Conservation (phyloP, 2,113 vertebrate genomes). For the Lamprotornis superbus region DNA sequence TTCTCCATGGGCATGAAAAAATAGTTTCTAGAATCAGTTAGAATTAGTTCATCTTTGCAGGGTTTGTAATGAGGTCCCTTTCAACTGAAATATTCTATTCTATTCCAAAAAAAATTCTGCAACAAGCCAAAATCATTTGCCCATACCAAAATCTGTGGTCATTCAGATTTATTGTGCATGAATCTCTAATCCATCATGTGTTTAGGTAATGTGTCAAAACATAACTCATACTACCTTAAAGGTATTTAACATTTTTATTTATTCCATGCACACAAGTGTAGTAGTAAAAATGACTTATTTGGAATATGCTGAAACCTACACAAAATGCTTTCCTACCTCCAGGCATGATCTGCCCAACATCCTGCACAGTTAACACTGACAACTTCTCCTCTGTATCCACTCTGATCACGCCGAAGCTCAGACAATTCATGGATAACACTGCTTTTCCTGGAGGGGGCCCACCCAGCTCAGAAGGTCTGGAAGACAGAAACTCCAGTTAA, state of each 20-base stretch:
- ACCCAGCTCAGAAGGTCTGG: slow-evolving; percentile 88
- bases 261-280: neutral
- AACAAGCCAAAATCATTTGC: neutral
- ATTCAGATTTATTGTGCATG: neutral
- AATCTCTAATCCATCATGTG: neutral
- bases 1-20: neutral
- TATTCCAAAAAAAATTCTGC: neutral
- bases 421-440: slow-evolving; percentile 90
- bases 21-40: neutral
- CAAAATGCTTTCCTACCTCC: slow-evolving; percentile 78
- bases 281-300: neutral
- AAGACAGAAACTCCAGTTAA: slow-evolving; percentile 19
- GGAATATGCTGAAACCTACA: neutral
- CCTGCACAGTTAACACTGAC: slow-evolving; percentile 93
- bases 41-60: too few species aligned
- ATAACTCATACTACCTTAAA: neutral
- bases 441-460: slow-evolving; percentile 91
- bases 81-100: neutral
- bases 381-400: slow-evolving; percentile 95
- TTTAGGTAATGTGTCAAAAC: neutral
- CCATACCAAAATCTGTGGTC: neutral
- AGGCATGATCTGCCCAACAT: slow-evolving; percentile 94
- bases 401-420: slow-evolving; percentile 91
- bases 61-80: neutral
- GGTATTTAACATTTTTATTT: neutral